These are phyloP conservation scores for Crotalus tigris DNA, from an alignment of 2,113 vertebrate genomes.

Conservation along the genomic window DNA sequence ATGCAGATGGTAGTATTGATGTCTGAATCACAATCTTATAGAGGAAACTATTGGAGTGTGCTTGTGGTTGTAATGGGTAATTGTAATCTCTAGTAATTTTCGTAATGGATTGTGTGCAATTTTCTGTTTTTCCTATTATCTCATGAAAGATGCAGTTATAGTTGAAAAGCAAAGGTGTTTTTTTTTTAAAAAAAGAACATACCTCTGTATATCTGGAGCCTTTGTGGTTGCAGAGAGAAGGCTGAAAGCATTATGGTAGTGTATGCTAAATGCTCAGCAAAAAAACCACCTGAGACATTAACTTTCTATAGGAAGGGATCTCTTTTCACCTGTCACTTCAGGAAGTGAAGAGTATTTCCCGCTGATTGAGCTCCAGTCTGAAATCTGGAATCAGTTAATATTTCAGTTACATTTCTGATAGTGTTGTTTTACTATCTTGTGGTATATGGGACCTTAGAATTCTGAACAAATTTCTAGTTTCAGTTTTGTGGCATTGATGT, in stretches of 20 bases:
- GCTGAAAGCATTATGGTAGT: slow-evolving; percentile 28
- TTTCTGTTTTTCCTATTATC: slow-evolving; percentile 41
- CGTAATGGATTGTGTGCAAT: slow-evolving; percentile 37
- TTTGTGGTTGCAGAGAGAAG: slow-evolving; percentile 13
- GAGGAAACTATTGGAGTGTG: background rate
- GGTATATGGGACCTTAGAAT: background rate
- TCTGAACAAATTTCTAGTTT: background rate
- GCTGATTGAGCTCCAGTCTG: background rate
- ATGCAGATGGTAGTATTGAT: background rate
- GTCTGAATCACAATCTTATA: background rate
- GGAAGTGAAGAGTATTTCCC: background rate
- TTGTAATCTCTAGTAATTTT: slow-evolving; percentile 22
- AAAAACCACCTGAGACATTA: background rate
- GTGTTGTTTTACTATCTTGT: background rate
- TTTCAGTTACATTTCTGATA: background rate
- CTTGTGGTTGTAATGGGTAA: background rate
- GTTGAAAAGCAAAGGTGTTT: background rate
- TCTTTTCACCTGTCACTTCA: background rate
- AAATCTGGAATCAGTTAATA: background rate
- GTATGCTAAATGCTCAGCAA: slow-evolving; percentile 12
- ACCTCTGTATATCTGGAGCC: slow-evolving; percentile 4
- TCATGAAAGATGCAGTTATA: background rate
- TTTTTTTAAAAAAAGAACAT: background rate
- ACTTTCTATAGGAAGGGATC: background rate
- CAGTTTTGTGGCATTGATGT: background rate